phyloP scores from a whole-genome alignment of 2,113 vertebrate genomes.

The Psammodynastes pulverulentus region DNA sequence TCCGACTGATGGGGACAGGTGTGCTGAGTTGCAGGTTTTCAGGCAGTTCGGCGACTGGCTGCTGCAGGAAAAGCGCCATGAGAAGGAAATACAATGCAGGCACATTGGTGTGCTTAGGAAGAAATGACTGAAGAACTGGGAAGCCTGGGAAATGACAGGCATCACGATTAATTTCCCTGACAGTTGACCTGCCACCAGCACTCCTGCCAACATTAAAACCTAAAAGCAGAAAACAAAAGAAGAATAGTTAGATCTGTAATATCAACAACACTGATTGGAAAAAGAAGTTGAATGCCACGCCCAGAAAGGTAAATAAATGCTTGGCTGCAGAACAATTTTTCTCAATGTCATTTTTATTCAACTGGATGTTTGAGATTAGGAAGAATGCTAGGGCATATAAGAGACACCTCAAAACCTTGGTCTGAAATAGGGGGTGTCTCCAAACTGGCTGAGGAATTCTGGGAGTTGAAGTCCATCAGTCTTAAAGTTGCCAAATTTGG shows the following conservation, averaged over 20 bases:
- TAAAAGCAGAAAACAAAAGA: constrained; percentile 38
- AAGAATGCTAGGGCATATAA: not conserved
- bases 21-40: constrained; percentile 96
- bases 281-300: not conserved
- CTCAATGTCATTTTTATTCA: not conserved
- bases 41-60: constrained; percentile 93
- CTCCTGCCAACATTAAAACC: constrained; percentile 96
- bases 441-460: not conserved
- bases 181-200: constrained; percentile 86
- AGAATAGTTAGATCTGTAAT: not conserved
- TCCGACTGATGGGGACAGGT: constrained; percentile 73
- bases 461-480: not conserved
- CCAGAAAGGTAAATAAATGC: not conserved
- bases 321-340: not conserved
- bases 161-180: constrained; percentile 95
- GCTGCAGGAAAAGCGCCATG: constrained; percentile 97
- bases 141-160: constrained; percentile 97
- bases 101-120: constrained; percentile 96
- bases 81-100: constrained; percentile 97
- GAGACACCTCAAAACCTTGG: not conserved
- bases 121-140: constrained; percentile 88
- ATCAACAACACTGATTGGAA: not conserved
- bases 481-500: not conserved
- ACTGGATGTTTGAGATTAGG: not conserved
- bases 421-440: not conserved